Evolutionary conservation across 2,113 vertebrate species (phyloP), one percentile per base, ranked within the genome.

Genomic region (Brevimyrus niger): DNA sequence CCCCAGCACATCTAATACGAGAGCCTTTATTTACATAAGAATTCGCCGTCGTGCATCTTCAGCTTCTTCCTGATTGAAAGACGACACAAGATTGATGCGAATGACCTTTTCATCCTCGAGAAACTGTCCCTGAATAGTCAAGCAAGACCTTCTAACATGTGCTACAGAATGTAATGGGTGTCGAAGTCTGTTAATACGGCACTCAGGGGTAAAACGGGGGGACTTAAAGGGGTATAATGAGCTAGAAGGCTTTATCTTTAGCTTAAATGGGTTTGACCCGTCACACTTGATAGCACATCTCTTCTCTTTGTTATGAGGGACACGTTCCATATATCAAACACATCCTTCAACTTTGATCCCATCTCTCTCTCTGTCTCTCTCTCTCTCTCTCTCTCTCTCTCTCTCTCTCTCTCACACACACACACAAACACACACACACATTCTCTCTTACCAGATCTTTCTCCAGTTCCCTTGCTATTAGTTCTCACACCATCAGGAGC

Each of bases 31-130:
- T 88, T 69, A 88, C 42, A 48, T 47, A 46, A 51, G 48, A 2
- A 31, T 82, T 48, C 69, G 23, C 51, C 89, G 82, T 96, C 94
- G 96, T 94, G 96, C 95, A 86, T 95, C 92, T 93, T 94, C 91
- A 92, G 91, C 91, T 89, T 97, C 95, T 97, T 96, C 97, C 96
- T 92, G 98, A 98, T 98, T 99, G 94, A 88, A 97, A 95, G 94
- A 94, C 5, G 94, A 23, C 19, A 21, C 44, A 84, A 93, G 91
- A 94, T 69, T 44, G 92, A 88, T 91, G 7, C 90, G 82, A 46
- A 85, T 87, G 87, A 90, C 10, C 76, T 13, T 86, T 84, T 87
- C 9, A 91, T 47, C 50, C 46, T 88, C 46, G 2, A 65, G 44
- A 82, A 88, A 53, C 69, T 38, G 48, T 82, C 27, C 23, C 10